Percentiles rank a stretch among this genome's conserved stretches.
phyloP scores from a whole-genome alignment of 2,888 invertebrate species.

The Aphodius granarius region DNA sequence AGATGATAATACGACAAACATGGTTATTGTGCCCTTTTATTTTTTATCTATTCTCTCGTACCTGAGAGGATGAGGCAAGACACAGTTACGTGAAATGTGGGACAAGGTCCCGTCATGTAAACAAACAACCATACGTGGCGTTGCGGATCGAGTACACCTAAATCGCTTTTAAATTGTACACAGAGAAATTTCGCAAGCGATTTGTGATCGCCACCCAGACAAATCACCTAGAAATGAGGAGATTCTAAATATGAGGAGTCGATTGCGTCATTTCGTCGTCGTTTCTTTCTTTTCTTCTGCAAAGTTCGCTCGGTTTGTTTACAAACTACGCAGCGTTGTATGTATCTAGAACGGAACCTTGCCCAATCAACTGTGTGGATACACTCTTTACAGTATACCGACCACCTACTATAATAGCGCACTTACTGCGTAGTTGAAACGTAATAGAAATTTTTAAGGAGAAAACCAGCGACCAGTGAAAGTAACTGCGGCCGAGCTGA shows the following conservation, averaged over 20 bases:
- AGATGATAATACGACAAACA: background rate
- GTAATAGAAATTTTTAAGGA: background rate
- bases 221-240: background rate
- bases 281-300: background rate
- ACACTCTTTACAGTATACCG: background rate
- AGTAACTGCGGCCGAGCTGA: background rate
- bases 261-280: background rate
- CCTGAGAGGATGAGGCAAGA: background rate
- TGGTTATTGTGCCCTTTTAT: background rate
- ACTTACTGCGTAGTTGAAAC: background rate
- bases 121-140: background rate
- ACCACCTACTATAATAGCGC: background rate
- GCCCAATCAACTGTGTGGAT: background rate
- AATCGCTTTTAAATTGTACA: background rate
- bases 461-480: background rate
- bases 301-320: background rate
- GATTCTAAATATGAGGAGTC: background rate
- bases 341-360: background rate
- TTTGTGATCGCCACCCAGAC: background rate
- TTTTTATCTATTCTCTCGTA: background rate
- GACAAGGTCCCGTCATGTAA: background rate
- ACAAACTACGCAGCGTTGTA: background rate
- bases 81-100: background rate
- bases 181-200: background rate
- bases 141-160: background rate